Conservation (phyloP, 2,797 vertebrate genomes). For the Eleutherodactylus coqui region DNA sequence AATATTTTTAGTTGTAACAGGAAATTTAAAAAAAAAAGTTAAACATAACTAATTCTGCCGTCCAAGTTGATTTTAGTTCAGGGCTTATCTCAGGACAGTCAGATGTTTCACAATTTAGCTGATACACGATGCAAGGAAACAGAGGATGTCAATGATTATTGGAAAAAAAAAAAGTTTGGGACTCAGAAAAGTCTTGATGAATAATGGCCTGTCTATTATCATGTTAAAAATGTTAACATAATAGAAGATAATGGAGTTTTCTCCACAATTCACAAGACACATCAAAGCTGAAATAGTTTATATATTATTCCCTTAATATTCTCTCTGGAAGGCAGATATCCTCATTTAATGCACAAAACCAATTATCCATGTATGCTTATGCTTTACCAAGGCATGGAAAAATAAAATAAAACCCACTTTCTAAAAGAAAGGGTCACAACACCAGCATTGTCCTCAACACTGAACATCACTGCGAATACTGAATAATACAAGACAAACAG, state of each 20-base stretch:
- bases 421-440: conserved; percentile 67
- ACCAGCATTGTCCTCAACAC: conserved; percentile 70
- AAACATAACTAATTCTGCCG: too few species aligned
- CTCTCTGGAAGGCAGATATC: not conserved
- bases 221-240: not conserved
- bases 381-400: conserved; percentile 1
- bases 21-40: too few species aligned
- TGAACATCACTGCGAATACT: conserved; percentile 82
- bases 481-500: conserved; percentile 93
- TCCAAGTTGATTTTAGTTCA: too few species aligned
- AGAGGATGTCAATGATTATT: not conserved
- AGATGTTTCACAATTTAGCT: not conserved
- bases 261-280: not conserved
- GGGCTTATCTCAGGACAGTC: too few species aligned
- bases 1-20: too few species aligned
- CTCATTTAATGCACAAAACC: conserved; percentile 17
- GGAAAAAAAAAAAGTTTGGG: not conserved
- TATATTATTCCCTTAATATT: conserved; percentile 4
- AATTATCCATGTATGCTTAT: conserved; percentile 11
- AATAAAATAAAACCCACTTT: conserved; percentile 19
- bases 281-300: conserved; percentile 24
- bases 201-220: not conserved
- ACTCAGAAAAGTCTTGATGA: not conserved
- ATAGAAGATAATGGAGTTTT: conserved; percentile 19
- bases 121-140: not conserved